Percentiles rank a stretch among this genome's conserved stretches.
Evolutionary conservation across 2,113 vertebrate species (phyloP).

Genomic region (Seriola rivoliana): DNA sequence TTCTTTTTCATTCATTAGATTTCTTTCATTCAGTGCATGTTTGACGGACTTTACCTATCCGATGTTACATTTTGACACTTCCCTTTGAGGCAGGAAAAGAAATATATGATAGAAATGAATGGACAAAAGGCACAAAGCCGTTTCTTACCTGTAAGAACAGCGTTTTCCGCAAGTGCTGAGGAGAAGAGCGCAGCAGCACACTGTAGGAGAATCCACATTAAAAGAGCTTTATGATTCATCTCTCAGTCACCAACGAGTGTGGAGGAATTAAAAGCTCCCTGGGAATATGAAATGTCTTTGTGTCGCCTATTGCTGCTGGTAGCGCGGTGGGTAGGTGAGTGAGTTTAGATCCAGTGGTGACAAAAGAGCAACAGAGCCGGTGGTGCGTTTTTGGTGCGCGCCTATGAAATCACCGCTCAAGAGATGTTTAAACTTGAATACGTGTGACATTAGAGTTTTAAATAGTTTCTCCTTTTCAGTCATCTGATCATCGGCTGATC

Average conservation of each 20-base stretch:
- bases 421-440: slow-evolving; percentile 61
- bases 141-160: slow-evolving; percentile 74
- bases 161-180: slow-evolving; percentile 58
- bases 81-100: neutral
- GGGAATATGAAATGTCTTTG: neutral
- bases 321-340: neutral
- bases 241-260: slow-evolving; percentile 52
- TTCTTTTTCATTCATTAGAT: neutral
- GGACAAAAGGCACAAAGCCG: slow-evolving; percentile 27
- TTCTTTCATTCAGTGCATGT: neutral
- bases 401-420: neutral
- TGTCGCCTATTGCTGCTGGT: neutral
- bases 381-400: slow-evolving; percentile 25
- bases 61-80: neutral
- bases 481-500: slow-evolving; percentile 89
- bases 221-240: slow-evolving; percentile 64
- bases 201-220: slow-evolving; percentile 70
- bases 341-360: slow-evolving; percentile 36
- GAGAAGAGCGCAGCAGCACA: slow-evolving; percentile 49
- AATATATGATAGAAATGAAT: slow-evolving; percentile 4
- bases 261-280: slow-evolving; percentile 10
- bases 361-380: slow-evolving; percentile 45
- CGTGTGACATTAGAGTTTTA: slow-evolving; percentile 83
- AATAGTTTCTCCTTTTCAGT: slow-evolving; percentile 83
- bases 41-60: neutral